A percentile compares a stretch with the other conserved stretches of the same genome.
phyloP scores from a whole-genome alignment of 2,888 invertebrate genomes.

The Drosophila macrothrix region DNA sequence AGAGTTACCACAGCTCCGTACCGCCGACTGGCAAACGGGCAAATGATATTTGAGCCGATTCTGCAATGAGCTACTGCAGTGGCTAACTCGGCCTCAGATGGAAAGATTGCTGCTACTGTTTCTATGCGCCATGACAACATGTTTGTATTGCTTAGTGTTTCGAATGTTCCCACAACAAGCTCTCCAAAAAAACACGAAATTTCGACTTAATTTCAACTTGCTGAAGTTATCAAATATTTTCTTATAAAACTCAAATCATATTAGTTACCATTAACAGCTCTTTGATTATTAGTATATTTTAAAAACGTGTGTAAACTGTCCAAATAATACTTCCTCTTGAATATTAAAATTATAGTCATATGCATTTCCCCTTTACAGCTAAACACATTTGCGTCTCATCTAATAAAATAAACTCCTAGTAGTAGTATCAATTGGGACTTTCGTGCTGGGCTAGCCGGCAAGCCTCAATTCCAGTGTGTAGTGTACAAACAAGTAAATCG shows the following conservation, averaged over 20 bases:
- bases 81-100: constrained; percentile 44
- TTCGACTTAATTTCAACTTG: constrained; percentile 12
- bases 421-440: constrained; percentile 24
- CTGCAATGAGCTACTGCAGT: constrained; percentile 71
- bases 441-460: constrained; percentile 24
- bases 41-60: constrained; percentile 72
- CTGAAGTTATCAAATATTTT: constrained; percentile 2
- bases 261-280: not conserved
- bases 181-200: constrained; percentile 11
- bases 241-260: not conserved
- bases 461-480: constrained; percentile 54
- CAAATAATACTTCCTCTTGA: not conserved
- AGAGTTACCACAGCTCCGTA: constrained; percentile 11
- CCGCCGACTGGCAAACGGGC: constrained; percentile 26
- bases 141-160: constrained; percentile 8
- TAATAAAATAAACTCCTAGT: constrained; percentile 9
- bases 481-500: constrained; percentile 76
- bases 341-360: not conserved
- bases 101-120: constrained; percentile 43
- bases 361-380: not conserved
- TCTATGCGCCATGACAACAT: constrained; percentile 35
- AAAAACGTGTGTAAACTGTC: not conserved
- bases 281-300: not conserved
- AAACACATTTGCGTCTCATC: not conserved
- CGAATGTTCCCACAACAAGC: constrained; percentile 7